Conservation (phyloP, 2,888 invertebrate genomes). For the Acanthopleura granulata region DNA sequence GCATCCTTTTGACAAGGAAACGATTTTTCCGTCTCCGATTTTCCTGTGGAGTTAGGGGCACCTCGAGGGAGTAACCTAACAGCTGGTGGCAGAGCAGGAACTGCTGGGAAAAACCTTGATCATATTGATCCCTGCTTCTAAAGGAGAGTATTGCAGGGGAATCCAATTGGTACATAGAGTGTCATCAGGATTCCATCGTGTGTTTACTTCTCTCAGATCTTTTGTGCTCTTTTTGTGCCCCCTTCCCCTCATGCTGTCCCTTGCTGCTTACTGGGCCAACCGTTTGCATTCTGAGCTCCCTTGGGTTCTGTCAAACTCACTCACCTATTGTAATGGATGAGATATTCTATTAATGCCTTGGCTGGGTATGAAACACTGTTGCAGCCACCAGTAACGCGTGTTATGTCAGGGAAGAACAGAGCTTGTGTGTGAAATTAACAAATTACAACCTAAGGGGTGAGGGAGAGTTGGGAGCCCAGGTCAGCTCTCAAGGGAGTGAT, state of each 20-base stretch:
- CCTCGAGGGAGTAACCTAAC: too few relatives aligned
- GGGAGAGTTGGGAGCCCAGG: neutral
- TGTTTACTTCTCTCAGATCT: neutral
- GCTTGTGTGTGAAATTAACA: slow-evolving; percentile 15
- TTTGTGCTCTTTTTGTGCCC: neutral
- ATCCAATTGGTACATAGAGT: slow-evolving; percentile 12
- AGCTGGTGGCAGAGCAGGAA: neutral
- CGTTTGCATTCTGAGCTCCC: neutral
- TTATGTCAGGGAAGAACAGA: neutral
- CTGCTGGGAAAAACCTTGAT: neutral
- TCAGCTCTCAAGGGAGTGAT: too few relatives aligned
- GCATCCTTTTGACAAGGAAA: too few relatives aligned
- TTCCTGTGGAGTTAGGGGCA: too few relatives aligned
- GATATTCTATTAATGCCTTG: neutral
- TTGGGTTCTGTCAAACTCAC: neutral
- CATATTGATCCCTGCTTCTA: neutral
- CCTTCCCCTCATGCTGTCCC: too few relatives aligned
- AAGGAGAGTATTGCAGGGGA: neutral
- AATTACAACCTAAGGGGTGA: slow-evolving; percentile 1
- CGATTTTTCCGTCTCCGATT: too few relatives aligned
- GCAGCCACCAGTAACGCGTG: neutral
- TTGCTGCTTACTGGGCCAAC: too few relatives aligned
- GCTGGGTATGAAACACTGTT: slow-evolving; percentile 4
- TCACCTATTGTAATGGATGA: neutral
- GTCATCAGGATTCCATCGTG: slow-evolving; percentile 1